A percentile compares a stretch with the other conserved stretches of the same genome.
Evolutionary conservation across 2,797 vertebrate genomes (phyloP).

Genomic region (Margarornis squamiger): DNA sequence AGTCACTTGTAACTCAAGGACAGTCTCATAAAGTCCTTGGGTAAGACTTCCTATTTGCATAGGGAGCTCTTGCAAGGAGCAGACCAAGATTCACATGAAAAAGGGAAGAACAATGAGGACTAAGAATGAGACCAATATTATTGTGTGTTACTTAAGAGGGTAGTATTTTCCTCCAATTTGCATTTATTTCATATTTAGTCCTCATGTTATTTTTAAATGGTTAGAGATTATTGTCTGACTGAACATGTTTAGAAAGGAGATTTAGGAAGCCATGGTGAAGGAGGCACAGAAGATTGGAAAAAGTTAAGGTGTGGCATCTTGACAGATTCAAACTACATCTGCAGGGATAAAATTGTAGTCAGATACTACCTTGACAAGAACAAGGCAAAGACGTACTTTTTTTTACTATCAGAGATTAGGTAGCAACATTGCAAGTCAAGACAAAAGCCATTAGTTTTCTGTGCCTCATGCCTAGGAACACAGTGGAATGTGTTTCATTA

Average conservation of each 20-base stretch:
- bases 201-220: neutral
- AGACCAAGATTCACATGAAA: neutral
- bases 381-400: neutral
- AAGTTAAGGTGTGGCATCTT: neutral
- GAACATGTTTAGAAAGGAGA: neutral
- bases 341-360: neutral
- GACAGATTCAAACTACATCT: neutral
- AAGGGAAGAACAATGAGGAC: neutral
- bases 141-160: neutral
- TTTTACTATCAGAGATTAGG: neutral
- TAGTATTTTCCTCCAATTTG: neutral
- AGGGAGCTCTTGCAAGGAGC: neutral
- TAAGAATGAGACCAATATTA: neutral
- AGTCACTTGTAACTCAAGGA: neutral
- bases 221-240: neutral
- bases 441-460: neutral
- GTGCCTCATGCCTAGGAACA: neutral
- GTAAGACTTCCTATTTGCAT: neutral
- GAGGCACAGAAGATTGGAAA: neutral
- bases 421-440: neutral
- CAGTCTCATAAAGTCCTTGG: neutral
- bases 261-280: neutral
- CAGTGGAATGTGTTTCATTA: slow-evolving; percentile 20
- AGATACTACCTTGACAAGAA: neutral
- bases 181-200: neutral